Evolutionary conservation across 2,113 vertebrate species (phyloP).

Genomic region (Coturnix japonica): DNA sequence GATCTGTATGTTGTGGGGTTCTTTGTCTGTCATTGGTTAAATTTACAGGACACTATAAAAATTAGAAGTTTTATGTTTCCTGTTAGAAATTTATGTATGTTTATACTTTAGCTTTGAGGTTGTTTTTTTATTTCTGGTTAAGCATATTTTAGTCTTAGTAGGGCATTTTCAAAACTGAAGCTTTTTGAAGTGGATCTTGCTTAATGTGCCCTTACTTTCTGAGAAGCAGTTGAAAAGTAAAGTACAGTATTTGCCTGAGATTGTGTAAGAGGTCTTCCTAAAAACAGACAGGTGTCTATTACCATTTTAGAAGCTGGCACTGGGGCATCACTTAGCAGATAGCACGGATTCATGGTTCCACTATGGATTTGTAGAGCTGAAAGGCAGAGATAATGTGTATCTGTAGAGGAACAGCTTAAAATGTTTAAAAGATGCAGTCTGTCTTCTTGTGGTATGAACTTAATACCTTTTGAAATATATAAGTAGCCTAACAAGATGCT

Average conservation of each 20-base stretch:
- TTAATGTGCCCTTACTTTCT: not conserved
- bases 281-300: not conserved
- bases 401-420: not conserved
- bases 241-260: not conserved
- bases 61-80: not conserved
- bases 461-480: not conserved
- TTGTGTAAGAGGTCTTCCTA: not conserved
- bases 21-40: not conserved
- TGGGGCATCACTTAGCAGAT: not conserved
- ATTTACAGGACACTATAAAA: not conserved
- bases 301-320: not conserved
- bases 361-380: not conserved
- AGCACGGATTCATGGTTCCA: not conserved
- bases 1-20: not conserved
- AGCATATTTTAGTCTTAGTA: not conserved
- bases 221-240: not conserved
- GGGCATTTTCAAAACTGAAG: not conserved
- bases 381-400: not conserved
- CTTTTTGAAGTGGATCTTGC: not conserved
- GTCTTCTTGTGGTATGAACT: not conserved
- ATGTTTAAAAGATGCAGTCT: not conserved
- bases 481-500: not conserved
- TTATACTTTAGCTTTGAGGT: not conserved
- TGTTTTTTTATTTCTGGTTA: not conserved
- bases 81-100: not conserved